Evolutionary conservation across 2,113 vertebrate genomes (phyloP), one percentile per base, ranked within the genome.

Genomic region (Pachypanchax playfairii): DNA sequence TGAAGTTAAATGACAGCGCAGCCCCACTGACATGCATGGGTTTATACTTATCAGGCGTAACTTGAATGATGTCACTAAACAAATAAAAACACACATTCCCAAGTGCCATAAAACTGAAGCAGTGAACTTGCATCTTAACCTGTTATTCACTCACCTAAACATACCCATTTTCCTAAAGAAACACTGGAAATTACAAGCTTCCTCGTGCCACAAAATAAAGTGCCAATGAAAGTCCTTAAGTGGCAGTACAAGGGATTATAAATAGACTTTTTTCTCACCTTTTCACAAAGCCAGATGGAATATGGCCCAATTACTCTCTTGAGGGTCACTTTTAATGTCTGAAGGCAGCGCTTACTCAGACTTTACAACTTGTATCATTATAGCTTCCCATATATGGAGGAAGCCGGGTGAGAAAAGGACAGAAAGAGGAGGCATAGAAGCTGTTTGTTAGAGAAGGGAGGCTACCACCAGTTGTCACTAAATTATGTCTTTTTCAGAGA

Each of bases 281-380:
- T 84, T 83, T 61, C 74, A 73, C 65, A 86, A 81, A 71, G 65
- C 69, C 68, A 65, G 90, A 93, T 93, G 93, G 93, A 93, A 94
- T 94, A 94, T 89, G 92, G 92, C 89, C 82, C 89, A 87, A 89
- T 89, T 91, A 90, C 91, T 89, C 90, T 93, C 73, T 71, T 70
- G 78, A 87, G 79, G 83, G 79, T 89, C 83, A 85, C 75, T 83
- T 90, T 88, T 80, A 85, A 77, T 80, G 75, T 85, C 70, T 76
- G 89, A 83, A 91, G 88, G 90, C 90, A 91, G 89, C 92, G 91
- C 88, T 94, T 94, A 94, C 93, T 91, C 89, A 93, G 91, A 92
- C 86, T 94, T 93, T 94, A 91, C 89, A 92, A 85, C 64, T 85
- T 93, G 93, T 94, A 92, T 93, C 93, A 94, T 96, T 95, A 95